Percentiles rank a stretch among this genome's conserved stretches.
phyloP scores from a whole-genome alignment of 1,140 invertebrate genomes.

The Drosophila novamexicana region DNA sequence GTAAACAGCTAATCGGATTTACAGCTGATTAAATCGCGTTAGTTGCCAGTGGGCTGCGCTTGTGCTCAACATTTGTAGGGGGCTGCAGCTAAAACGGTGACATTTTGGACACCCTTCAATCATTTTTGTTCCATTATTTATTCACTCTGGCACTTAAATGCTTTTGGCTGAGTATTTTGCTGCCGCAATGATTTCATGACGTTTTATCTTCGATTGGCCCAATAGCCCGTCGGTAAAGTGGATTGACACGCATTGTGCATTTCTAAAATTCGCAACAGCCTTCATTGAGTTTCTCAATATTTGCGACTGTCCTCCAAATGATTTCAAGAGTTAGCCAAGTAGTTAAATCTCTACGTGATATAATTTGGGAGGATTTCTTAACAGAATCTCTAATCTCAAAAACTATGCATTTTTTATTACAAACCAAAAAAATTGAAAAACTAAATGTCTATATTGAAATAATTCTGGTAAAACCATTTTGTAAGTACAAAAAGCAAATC shows the following conservation, averaged over 20 bases:
- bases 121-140: constrained; percentile 79
- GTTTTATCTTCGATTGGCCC: constrained; percentile 46
- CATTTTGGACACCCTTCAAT: constrained; percentile 54
- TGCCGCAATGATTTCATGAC: constrained; percentile 71
- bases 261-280: constrained; percentile 28
- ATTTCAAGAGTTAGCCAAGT: too few relatives aligned
- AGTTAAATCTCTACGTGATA: too few relatives aligned
- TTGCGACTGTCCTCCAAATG: too few relatives aligned
- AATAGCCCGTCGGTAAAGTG: background rate
- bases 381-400: too few relatives aligned
- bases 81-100: background rate
- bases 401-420: too few relatives aligned
- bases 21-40: constrained; percentile 61
- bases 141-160: constrained; percentile 66
- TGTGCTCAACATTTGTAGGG: constrained; percentile 9
- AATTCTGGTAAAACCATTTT: background rate
- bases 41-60: constrained; percentile 16
- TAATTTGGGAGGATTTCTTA: too few relatives aligned
- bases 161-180: constrained; percentile 58
- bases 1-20: constrained; percentile 62
- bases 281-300: constrained; percentile 34
- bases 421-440: too few relatives aligned
- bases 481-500: background rate
- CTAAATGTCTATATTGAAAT: background rate
- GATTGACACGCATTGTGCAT: constrained; percentile 10